Conservation (phyloP, 2,113 vertebrate genomes). For the Thamnophis sirtalis region DNA sequence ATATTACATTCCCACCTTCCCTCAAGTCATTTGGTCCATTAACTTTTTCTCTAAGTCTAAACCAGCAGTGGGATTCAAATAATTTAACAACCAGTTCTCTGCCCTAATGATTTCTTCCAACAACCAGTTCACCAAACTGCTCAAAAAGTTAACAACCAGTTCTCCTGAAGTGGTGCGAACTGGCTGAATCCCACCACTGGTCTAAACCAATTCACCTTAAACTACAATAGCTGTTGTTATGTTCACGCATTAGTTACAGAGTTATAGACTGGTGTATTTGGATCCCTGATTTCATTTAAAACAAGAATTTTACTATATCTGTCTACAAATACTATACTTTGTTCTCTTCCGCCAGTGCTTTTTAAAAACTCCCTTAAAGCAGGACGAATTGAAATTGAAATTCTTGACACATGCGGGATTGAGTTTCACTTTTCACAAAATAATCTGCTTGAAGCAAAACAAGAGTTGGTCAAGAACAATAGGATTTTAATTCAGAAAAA, state of each 20-base stretch:
- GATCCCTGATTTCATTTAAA: neutral
- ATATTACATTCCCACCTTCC: neutral
- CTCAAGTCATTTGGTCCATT: neutral
- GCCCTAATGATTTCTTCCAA: no score
- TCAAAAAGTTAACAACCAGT: no score
- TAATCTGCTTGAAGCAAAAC: slow-evolving; percentile 53
- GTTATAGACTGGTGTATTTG: neutral
- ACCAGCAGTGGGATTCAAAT: no score
- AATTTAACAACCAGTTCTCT: no score
- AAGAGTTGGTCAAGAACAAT: slow-evolving; percentile 42
- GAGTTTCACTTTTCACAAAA: slow-evolving; percentile 37
- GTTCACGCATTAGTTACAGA: neutral
- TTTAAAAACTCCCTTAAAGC: neutral
- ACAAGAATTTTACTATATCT: neutral
- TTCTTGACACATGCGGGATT: neutral
- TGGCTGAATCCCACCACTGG: neutral
- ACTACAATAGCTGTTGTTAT: neutral
- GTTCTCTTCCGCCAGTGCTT: neutral
- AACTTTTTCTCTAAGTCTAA: neutral
- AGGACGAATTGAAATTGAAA: neutral
- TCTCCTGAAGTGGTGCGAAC: no score
- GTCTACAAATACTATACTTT: neutral
- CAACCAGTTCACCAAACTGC: no score
- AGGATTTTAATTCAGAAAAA: slow-evolving; percentile 48
- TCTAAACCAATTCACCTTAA: neutral